phyloP scores from a whole-genome alignment of 2,888 invertebrate genomes.

The Caenorhabditis sp. region DNA sequence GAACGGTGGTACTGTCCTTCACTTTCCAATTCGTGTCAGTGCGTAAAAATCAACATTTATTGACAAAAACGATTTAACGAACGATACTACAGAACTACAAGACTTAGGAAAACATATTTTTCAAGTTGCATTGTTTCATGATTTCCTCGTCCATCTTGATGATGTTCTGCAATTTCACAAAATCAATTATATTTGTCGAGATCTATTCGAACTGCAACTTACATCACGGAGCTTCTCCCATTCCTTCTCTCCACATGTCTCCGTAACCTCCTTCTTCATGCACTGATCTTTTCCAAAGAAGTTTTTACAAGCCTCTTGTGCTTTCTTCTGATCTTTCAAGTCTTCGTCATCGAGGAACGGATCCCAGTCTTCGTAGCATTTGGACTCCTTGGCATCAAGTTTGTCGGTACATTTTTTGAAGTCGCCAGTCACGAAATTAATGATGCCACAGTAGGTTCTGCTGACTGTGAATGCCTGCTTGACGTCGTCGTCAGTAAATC shows the following conservation, averaged over 20 bases:
- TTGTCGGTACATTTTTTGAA: too few relatives aligned
- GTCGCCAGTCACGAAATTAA: constrained; percentile 3
- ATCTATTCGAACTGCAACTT: background rate
- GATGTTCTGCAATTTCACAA: background rate
- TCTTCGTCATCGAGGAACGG: constrained; percentile 8
- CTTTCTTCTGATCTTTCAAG: too few relatives aligned
- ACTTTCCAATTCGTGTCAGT: too few relatives aligned
- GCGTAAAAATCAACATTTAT: too few relatives aligned
- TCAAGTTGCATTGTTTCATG: background rate
- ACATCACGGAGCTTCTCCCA: constrained; percentile 35
- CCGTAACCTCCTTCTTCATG: constrained; percentile 25
- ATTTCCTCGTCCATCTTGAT: background rate
- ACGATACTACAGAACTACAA: too few relatives aligned
- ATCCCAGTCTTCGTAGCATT: too few relatives aligned
- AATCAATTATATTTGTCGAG: background rate
- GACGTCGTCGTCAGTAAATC: background rate
- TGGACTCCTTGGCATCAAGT: too few relatives aligned
- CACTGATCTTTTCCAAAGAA: constrained; percentile 48
- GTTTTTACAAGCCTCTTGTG: constrained; percentile 30
- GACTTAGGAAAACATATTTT: background rate
- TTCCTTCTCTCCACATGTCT: constrained; percentile 27
- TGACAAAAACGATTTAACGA: too few relatives aligned
- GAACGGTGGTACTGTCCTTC: too few relatives aligned
- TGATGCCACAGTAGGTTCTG: constrained; percentile 17
- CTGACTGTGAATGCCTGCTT: background rate